Evolutionary conservation across 2,888 invertebrate species (phyloP).

Genomic region (Marronus borbonicus): DNA sequence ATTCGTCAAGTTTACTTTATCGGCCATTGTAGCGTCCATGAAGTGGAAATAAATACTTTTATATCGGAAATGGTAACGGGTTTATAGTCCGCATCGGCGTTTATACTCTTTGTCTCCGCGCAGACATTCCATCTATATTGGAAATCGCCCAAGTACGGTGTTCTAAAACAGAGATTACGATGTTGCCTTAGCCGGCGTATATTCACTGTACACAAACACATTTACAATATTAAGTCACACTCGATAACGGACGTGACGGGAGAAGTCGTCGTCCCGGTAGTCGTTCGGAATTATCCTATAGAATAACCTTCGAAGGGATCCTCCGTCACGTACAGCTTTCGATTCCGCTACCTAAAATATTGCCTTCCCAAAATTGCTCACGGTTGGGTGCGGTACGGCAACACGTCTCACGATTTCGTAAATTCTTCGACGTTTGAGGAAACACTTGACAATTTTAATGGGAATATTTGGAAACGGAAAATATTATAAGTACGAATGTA

Average conservation of each 20-base stretch:
- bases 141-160: not conserved
- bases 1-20: not conserved
- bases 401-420: slow-evolving; percentile 28
- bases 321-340: slow-evolving; percentile 27
- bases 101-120: not conserved
- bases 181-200: slow-evolving; percentile 15
- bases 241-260: slow-evolving; percentile 35
- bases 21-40: not conserved
- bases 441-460: slow-evolving; percentile 27
- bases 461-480: not conserved
- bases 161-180: slow-evolving; percentile 30
- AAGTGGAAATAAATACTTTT: slow-evolving; percentile 28
- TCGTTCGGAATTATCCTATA: not conserved
- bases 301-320: not conserved
- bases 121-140: slow-evolving; percentile 7
- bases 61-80: slow-evolving; percentile 7
- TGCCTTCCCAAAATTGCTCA: not conserved
- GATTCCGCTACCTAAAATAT: slow-evolving; percentile 22
- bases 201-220: slow-evolving; percentile 28
- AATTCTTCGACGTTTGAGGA: slow-evolving; percentile 24
- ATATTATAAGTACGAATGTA: too few species aligned
- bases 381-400: slow-evolving; percentile 15
- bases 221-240: slow-evolving; percentile 42
- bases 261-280: not conserved
- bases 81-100: slow-evolving; percentile 16